phyloP scores from a whole-genome alignment of 2,888 invertebrate genomes.

The Cosmia pyralina region DNA sequence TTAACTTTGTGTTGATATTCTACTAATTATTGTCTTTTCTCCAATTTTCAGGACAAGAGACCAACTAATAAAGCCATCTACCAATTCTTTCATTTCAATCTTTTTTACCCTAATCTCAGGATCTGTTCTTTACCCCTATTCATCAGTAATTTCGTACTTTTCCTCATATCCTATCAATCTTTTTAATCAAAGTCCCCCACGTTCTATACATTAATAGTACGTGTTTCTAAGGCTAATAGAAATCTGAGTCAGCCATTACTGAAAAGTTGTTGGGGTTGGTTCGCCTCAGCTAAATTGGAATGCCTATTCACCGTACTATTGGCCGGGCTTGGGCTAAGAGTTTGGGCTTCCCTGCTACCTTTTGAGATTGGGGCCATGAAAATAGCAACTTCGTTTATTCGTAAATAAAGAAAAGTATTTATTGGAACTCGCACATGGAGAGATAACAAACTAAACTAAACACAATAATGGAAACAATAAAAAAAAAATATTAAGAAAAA shows the following conservation, averaged over 20 bases:
- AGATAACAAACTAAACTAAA: no score
- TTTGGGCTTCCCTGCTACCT: constrained; percentile 26
- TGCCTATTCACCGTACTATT: constrained; percentile 66
- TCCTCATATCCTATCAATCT: constrained; percentile 14
- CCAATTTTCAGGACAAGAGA: neutral
- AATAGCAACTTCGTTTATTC: neutral
- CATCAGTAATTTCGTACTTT: neutral
- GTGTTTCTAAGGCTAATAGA: constrained; percentile 43
- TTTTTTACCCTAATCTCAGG: neutral
- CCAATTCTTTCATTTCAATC: neutral
- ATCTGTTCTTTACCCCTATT: neutral
- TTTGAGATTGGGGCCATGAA: constrained; percentile 40
- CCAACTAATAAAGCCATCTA: neutral
- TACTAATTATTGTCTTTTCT: neutral
- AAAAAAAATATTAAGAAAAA: no score
- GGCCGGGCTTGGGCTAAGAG: constrained; percentile 41
- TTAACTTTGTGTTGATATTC: no score
- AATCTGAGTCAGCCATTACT: constrained; percentile 44
- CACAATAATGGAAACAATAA: no score
- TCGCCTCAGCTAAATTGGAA: constrained; percentile 65
- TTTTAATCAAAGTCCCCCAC: constrained; percentile 32
- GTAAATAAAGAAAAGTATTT: neutral
- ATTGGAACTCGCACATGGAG: no score
- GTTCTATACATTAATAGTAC: constrained; percentile 35
- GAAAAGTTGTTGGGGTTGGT: constrained; percentile 39